Base-by-base conservation (phyloP, 2,888 invertebrate genomes). In the Coecobrya sp. region DNA sequence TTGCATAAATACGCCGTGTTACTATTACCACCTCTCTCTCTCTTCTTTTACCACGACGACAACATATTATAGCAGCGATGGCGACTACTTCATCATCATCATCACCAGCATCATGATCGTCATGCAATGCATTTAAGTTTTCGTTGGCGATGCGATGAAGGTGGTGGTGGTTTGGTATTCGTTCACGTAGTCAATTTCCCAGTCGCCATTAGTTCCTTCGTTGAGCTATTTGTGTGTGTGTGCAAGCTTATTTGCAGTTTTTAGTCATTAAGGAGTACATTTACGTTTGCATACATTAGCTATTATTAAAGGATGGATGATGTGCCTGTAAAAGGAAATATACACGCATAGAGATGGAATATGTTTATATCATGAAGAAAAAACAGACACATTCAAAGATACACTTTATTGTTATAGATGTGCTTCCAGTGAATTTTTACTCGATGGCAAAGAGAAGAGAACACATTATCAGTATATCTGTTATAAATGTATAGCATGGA, bases 231-330 rank as follows among this genome's bases (percentile, higher is more conserved):
- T 49, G 52, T 79, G 76, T 79, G n/a, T 73, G 45, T 49, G 52
- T 36, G 73, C 86, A 59, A 73, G 36, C 86, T 76, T 90, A 91
- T 91, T 91, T 91, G 70, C 91, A 91, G 86, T 91, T 91, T 91
- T 91, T 86, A 86, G 81, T 91, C 91, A 86, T 91, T 91, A 91
- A 86, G 36, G 86, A 86, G 86, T 68, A 91, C 91, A 86, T 86
- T 86, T 91, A 65, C 90, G 86, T 86, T 86, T 86, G 86, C 86
- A 86, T 86, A 55, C 42, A 86, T 86, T 86, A 68, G 81, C 81
- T 59, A 81, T 81, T 81, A 81, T 81, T 81, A 30, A 81, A 55
- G 81, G 30, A 81, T 81, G 81, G 36, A 81, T 55, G 36, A 81
- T 55, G 59, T 81, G 5, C 36, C 36, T 55, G 16, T 27, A 36